Evolutionary conservation across 2,888 invertebrate genomes (phyloP), one percentile per base, ranked within the genome.

Genomic region (Oscheius sp.): DNA sequence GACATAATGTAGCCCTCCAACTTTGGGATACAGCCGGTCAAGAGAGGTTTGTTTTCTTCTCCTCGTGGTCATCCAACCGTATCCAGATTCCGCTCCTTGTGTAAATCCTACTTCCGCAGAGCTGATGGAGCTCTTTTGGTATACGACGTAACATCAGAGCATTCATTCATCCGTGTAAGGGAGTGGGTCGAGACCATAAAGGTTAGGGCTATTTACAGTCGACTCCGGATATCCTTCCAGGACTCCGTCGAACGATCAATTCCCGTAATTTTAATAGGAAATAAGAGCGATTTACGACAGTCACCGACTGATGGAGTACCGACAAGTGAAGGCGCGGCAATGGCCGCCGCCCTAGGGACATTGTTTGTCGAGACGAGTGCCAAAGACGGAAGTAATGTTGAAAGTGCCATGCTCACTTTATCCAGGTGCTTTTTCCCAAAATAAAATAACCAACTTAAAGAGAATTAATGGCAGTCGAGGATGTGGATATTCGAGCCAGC

Each of bases 11-110:
- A 3, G 90, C 90, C 23, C 85, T 91, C 1, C 91, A 91, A 73
- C 83, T 91, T 7, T 92, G 92, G 92, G 92, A 92, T 81, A 92
- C 92, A 1, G 92, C 92, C 25, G 92, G 92, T 2, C 91, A 91
- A 82, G 91, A 91, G 84, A 89, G 91, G 89, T 35, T 35, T 35
- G 35, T 35, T 35, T 35, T 90, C 84, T 5, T 7, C 55, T 13
- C 55, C 23, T 21, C 23, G 2, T 5, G 13, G 18, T 6, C n/a
- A n/a, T n/a, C n/a, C n/a, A n/a, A n/a, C n/a, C n/a, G n/a, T n/a
- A 7, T 29, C 6, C 72, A 89, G 91, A 76, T 92, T 92, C 87
- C 90, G 92, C 18, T 91, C 91, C 76, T 90, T 92, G 66, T 92
- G 92, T 43, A 91, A 91, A 83, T 91, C 92, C 0, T 92, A 92